These are phyloP conservation scores for Alosa alosa DNA, from an alignment of 2,113 vertebrate species.

Conservation along the genomic window DNA sequence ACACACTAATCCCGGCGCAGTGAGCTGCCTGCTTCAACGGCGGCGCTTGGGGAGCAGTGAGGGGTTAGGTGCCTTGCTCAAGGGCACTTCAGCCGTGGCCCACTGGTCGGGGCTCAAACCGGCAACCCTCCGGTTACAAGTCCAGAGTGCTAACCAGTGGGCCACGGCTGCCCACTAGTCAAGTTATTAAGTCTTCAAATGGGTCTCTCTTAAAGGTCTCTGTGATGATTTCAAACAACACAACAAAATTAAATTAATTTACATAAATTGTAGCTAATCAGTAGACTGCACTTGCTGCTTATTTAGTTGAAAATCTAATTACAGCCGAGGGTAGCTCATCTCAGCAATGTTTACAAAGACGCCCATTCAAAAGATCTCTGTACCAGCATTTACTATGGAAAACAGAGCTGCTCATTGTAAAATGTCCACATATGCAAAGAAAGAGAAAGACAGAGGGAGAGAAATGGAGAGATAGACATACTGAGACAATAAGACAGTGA, in stretches of 20 bases:
- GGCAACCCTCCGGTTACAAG: no score
- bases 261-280: neutral
- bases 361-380: neutral
- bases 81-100: no score
- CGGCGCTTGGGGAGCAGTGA: no score
- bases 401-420: neutral
- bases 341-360: neutral
- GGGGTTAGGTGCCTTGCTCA: no score
- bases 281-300: neutral
- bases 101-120: no score
- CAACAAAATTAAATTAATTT: neutral
- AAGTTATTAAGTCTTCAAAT: neutral
- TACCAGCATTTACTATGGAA: neutral
- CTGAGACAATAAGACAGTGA: neutral
- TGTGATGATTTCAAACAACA: neutral
- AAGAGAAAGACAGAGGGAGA: neutral
- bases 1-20: no score
- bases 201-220: no score
- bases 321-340: neutral
- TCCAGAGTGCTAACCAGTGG: no score
- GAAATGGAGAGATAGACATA: neutral
- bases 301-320: conserved; percentile 32
- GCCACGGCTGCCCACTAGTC: no score
- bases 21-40: no score
- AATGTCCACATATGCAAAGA: neutral